Base-by-base conservation (phyloP, 2,113 vertebrate genomes). In the Rhea americana region DNA sequence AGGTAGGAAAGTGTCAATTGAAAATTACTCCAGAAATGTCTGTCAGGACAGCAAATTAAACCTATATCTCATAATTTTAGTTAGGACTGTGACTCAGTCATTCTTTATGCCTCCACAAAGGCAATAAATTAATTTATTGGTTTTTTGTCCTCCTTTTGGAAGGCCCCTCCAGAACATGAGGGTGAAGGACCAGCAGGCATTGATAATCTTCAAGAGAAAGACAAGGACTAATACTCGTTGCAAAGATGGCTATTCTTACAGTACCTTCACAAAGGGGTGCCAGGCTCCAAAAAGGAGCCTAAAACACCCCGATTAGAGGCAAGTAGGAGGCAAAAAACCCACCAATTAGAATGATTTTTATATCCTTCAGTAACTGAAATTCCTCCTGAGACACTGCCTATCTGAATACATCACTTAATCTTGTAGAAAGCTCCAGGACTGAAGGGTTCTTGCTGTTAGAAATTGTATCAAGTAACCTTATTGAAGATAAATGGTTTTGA, bases 401-500 rank as follows among this genome's bases (percentile, higher is more conserved):
- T 89, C 85, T 91, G 94, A 96, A 95, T 77, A 91, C 25, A 90
- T 89, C 87, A 85, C 87, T 96, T 96, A 92, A 96, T 96, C 94
- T 94, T 94, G 79, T 90, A 90, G 76, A 92, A 80, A 96, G 65
- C 75, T 75, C 37, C 59, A 74, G 79, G 95, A 96, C 74, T 80
- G 67, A 89, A 82, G 71, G 55, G 24, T 91, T 82, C 85, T 37
- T 80, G 55, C 79, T 92, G 68, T 74, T 93, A 75, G 93, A 91
- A 94, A 95, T 96, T 92, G 68, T 85, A 93, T 95, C 94, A 93
- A 80, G 67, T 81, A 91, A 92, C 85, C 82, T 85, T 92, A 93
- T 41, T 85, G 91, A 93, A 93, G 93, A 96, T 78, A 88, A 94
- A 96, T 93, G 94, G 39, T 90, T 93, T 96, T 96, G 94, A 96